A percentile compares a stretch with the other conserved stretches of the same genome.
These are phyloP conservation scores for Tenthredo amoena DNA, from an alignment of 2,888 invertebrate genomes.

Conservation along the genomic window DNA sequence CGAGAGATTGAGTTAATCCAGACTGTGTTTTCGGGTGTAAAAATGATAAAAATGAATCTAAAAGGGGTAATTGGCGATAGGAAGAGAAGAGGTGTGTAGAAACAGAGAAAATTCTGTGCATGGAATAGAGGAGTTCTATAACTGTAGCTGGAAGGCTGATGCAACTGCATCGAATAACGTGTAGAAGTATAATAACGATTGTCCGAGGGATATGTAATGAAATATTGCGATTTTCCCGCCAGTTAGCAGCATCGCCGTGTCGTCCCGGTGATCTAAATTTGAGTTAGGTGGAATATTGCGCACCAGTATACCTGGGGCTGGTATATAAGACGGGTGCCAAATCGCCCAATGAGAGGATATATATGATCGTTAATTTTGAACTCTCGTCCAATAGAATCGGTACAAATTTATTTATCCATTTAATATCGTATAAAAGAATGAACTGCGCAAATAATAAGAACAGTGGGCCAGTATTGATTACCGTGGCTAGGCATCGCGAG, in stretches of 20 bases:
- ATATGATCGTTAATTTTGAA: neutral
- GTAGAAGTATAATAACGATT: neutral
- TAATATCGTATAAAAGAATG: neutral
- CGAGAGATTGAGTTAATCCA: neutral
- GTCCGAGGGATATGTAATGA: neutral
- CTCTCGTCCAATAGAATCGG: neutral
- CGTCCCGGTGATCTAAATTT: neutral
- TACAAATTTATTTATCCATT: neutral
- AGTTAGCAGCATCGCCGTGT: neutral
- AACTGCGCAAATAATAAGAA: constrained; percentile 38
- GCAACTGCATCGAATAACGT: neutral
- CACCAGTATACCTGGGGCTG: neutral
- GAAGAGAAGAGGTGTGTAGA: neutral
- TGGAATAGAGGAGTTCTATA: neutral
- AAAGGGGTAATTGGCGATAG: neutral
- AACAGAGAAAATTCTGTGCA: neutral
- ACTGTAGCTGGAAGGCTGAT: neutral
- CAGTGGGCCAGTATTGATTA: constrained; percentile 44
- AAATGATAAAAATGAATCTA: too few relatives aligned
- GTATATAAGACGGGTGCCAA: neutral
- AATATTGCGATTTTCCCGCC: neutral
- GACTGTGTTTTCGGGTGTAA: neutral
- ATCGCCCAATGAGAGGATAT: neutral
- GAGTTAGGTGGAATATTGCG: neutral
- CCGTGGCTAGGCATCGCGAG: neutral